phyloP scores from a whole-genome alignment of 1,140 invertebrate genomes.

The Megathymus violae region DNA sequence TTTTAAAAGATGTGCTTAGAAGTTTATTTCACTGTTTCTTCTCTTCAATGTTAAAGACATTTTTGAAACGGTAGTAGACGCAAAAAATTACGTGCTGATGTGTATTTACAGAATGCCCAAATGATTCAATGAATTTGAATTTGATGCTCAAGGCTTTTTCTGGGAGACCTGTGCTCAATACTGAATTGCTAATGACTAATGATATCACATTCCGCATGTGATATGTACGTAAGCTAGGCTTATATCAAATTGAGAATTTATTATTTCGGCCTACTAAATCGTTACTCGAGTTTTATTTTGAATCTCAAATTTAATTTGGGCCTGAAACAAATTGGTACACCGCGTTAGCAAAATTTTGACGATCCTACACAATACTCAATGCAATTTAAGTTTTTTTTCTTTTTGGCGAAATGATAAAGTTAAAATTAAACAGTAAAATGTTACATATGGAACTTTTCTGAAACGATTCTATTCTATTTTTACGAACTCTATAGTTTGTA shows the following conservation, averaged over 20 bases:
- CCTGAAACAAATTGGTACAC: slow-evolving; percentile 12
- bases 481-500: background rate
- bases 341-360: slow-evolving; percentile 15
- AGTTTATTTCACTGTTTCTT: no score
- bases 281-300: slow-evolving; percentile 10
- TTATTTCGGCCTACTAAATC: background rate
- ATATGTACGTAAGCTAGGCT: no score
- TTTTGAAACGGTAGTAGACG: no score
- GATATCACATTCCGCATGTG: no score
- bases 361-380: background rate
- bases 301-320: slow-evolving; percentile 20
- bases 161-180: no score
- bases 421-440: background rate
- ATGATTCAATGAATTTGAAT: no score
- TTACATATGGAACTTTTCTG: background rate
- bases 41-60: no score
- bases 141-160: no score
- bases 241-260: background rate
- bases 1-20: no score
- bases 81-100: no score
- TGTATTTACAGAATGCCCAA: no score
- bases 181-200: no score
- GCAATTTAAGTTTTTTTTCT: background rate
- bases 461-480: background rate
- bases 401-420: background rate